Conservation (phyloP, 2,888 invertebrate species). For the Drosophila mulleri region DNA sequence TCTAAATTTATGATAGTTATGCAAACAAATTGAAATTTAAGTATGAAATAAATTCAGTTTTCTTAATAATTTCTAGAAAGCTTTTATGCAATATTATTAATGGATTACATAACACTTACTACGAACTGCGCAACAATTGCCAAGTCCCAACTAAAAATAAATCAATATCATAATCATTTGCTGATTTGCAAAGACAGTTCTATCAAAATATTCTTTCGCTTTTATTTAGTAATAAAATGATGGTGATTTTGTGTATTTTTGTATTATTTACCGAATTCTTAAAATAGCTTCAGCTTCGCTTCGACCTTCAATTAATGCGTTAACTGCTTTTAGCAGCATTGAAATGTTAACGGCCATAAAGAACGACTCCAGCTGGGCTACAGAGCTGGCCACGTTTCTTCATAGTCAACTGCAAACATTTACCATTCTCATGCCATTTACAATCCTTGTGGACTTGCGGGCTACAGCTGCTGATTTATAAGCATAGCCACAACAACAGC, state of each 20-base stretch:
- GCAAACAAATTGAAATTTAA: background rate
- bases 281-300: too few species aligned
- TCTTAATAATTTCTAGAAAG: background rate
- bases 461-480: constrained; percentile 66
- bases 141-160: background rate
- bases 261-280: background rate
- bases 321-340: background rate
- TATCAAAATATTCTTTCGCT: too few species aligned
- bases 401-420: constrained; percentile 33
- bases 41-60: background rate
- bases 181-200: background rate
- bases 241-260: background rate
- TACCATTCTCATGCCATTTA: constrained; percentile 22
- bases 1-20: background rate
- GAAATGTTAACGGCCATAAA: background rate
- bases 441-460: constrained; percentile 27
- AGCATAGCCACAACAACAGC: constrained; percentile 4
- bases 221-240: background rate
- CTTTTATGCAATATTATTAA: background rate
- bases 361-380: background rate
- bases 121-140: background rate
- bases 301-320: background rate
- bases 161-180: background rate
- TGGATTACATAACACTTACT: too few species aligned
- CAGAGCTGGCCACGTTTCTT: constrained; percentile 2